These are phyloP conservation scores for Pyrocephalus nanus DNA, from an alignment of 2,797 vertebrate genomes.

Conservation along the genomic window DNA sequence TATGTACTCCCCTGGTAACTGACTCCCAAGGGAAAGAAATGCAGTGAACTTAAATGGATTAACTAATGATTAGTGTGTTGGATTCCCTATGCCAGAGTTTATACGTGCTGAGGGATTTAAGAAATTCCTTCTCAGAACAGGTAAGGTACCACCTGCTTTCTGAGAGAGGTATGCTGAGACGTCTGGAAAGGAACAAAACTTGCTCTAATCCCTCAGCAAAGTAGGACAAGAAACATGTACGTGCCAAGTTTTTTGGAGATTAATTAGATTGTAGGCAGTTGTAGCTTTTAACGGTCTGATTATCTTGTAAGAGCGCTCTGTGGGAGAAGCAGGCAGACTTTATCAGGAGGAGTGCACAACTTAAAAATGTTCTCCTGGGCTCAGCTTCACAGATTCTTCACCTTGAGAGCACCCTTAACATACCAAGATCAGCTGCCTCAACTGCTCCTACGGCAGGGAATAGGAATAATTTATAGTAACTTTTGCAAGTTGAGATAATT, in stretches of 20 bases:
- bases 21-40: background rate
- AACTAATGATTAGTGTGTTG: background rate
- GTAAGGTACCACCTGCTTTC: background rate
- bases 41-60: background rate
- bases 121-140: background rate
- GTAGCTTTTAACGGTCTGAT: background rate
- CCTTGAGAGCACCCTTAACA: background rate
- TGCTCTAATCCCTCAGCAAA: background rate
- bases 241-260: background rate
- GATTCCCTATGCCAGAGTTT: background rate
- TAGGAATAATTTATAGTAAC: background rate
- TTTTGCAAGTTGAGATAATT: background rate
- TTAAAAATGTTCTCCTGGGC: background rate
- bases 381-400: background rate
- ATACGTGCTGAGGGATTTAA: background rate
- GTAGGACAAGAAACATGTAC: background rate
- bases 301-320: background rate
- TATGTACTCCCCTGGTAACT: background rate
- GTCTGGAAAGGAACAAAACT: background rate
- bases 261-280: background rate
- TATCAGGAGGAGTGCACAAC: background rate
- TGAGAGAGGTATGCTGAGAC: background rate
- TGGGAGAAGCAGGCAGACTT: background rate
- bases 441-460: background rate
- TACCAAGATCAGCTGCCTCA: background rate